Evolutionary conservation across 2,113 vertebrate genomes (phyloP).

Genomic region (Phrynosoma platyrhinos): DNA sequence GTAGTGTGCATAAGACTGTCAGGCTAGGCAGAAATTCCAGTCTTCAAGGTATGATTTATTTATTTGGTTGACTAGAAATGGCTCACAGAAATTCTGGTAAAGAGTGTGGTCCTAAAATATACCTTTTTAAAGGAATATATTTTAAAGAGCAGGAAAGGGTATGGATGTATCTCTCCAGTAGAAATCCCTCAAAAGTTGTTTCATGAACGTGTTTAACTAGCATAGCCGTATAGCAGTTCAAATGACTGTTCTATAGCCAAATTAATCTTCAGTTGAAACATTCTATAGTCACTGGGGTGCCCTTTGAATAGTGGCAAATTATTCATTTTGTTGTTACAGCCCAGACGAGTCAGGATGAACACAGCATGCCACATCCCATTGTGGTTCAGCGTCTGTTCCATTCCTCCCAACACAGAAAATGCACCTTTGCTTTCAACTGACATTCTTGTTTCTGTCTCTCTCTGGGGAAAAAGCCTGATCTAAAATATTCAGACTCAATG

Average conservation of each 20-base stretch:
- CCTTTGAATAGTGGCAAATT: background rate
- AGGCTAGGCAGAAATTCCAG: background rate
- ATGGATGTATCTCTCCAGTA: background rate
- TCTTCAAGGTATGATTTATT: background rate
- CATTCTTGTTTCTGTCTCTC: background rate
- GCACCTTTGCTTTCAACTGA: background rate
- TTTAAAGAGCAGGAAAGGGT: background rate
- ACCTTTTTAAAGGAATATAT: background rate
- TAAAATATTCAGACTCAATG: background rate
- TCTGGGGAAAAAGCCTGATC: too few species aligned
- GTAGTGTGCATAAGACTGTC: background rate
- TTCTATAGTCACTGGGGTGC: background rate
- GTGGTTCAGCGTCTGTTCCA: background rate
- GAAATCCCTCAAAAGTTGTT: background rate
- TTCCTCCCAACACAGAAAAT: background rate
- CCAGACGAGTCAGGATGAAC: background rate
- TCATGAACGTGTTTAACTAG: background rate
- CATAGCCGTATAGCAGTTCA: rapidly evolving
- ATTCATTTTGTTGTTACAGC: background rate
- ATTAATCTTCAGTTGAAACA: background rate
- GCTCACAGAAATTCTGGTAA: background rate
- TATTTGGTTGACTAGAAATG: background rate
- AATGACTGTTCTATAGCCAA: background rate
- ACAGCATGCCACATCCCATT: rapidly evolving
- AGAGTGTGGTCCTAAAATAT: background rate